Conservation (phyloP, 2,797 vertebrate species). For the Gorsachius magnificus region DNA sequence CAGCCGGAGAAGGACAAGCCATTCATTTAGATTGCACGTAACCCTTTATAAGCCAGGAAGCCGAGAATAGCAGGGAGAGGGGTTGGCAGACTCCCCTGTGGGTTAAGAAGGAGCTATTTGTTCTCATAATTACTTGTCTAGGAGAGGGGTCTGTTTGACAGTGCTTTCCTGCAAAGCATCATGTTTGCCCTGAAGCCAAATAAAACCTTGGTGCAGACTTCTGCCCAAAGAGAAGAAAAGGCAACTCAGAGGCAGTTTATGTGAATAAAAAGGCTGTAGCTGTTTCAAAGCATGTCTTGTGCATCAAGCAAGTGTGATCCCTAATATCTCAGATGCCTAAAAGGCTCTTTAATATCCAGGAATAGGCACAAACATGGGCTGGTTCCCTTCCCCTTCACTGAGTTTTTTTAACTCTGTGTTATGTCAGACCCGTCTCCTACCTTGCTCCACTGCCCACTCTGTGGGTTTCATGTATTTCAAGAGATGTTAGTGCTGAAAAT, state of each 20-base stretch:
- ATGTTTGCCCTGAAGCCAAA: slow-evolving; percentile 54
- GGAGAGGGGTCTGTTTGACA: slow-evolving; percentile 62
- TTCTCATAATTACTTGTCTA: slow-evolving; percentile 54
- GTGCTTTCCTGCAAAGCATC: slow-evolving; percentile 59
- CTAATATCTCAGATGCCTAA: slow-evolving; percentile 1
- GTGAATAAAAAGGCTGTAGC: slow-evolving; percentile 46
- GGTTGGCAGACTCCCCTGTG: slow-evolving; percentile 40
- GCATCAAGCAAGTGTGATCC: not conserved
- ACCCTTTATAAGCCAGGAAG: slow-evolving; percentile 48
- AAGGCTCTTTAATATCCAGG: slow-evolving; percentile 23
- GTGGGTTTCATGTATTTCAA: not conserved
- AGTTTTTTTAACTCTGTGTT: not conserved
- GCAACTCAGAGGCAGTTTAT: slow-evolving; percentile 50
- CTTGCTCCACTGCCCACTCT: not conserved
- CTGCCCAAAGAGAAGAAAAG: slow-evolving; percentile 50
- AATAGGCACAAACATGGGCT: not conserved
- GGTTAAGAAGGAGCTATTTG: slow-evolving; percentile 64
- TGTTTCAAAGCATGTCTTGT: slow-evolving; percentile 56
- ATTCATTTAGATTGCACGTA: slow-evolving; percentile 24
- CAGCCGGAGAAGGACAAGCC: slow-evolving; percentile 15
- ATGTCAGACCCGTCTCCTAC: not conserved
- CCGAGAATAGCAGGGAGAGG: slow-evolving; percentile 25
- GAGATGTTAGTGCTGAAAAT: not conserved
- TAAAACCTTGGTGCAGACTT: slow-evolving; percentile 56
- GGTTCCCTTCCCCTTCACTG: not conserved